Conservation (phyloP, 2,113 vertebrate genomes). For the Asarcornis scutulata region DNA sequence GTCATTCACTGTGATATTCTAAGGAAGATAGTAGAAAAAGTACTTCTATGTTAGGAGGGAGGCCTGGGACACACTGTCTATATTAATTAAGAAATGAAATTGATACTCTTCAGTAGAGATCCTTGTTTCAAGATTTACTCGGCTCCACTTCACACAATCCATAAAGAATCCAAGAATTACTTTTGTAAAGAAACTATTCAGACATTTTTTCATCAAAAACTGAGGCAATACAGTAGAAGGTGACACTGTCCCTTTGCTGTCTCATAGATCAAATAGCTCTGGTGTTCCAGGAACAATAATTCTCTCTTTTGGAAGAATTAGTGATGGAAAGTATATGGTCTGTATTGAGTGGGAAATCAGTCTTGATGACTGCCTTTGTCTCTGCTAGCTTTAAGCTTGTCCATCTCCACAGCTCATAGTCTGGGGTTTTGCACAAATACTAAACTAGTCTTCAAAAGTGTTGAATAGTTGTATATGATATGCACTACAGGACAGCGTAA, state of each 20-base stretch:
- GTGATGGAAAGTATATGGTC: not conserved
- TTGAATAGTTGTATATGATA: not conserved
- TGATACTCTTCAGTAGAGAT: not conserved
- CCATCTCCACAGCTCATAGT: not conserved
- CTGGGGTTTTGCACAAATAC: not conserved
- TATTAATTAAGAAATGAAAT: conserved; percentile 28
- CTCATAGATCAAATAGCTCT: not conserved
- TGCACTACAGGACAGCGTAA: not conserved
- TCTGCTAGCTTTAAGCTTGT: conserved; percentile 4
- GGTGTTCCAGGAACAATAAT: not conserved
- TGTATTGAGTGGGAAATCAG: not conserved
- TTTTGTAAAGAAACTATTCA: conserved; percentile 1
- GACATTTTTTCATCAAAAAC: not conserved
- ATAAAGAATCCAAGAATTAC: not conserved
- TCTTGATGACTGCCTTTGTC: not conserved
- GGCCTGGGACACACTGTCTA: not conserved
- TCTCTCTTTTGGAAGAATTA: conserved; percentile 13
- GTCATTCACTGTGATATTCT: not conserved
- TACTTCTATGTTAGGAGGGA: not conserved
- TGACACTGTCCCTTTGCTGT: not conserved
- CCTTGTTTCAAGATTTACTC: not conserved
- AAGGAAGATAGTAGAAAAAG: not conserved
- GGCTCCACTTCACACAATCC: not conserved
- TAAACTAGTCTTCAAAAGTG: not conserved
- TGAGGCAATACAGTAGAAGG: not conserved